phyloP scores from a whole-genome alignment of 2,113 vertebrate genomes.

The Ibidorhyncha struthersii region DNA sequence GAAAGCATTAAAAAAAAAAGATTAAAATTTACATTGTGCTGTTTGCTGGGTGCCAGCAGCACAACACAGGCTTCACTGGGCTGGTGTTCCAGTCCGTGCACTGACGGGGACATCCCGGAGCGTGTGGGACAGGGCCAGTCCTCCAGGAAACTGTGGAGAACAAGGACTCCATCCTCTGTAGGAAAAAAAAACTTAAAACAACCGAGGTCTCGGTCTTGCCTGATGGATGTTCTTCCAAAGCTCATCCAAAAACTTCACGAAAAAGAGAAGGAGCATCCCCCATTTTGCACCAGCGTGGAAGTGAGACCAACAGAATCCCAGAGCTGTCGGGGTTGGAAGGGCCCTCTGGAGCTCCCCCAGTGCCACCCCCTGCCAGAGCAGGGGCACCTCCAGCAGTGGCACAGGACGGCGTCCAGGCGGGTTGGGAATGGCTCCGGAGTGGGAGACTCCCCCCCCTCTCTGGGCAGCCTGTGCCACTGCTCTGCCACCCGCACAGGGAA shows the following conservation, averaged over 20 bases:
- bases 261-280: neutral
- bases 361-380: too few species aligned
- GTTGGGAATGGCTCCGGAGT: too few species aligned
- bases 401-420: too few species aligned
- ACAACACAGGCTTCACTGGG: neutral
- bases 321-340: too few species aligned
- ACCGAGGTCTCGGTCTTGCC: neutral
- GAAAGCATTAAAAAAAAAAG: neutral
- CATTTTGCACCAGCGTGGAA: neutral
- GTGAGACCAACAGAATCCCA: neutral
- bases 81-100: rapidly evolving
- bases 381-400: too few species aligned
- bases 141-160: neutral
- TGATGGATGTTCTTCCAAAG: rapidly evolving
- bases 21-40: too few species aligned
- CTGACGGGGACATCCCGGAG: neutral
- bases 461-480: too few species aligned
- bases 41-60: too few species aligned
- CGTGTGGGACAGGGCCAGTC: rapidly evolving
- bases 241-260: neutral
- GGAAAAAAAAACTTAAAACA: neutral
- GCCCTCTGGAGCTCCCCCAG: too few species aligned
- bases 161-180: neutral
- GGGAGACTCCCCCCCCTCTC: too few species aligned
- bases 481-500: too few species aligned